phyloP scores from a whole-genome alignment of 2,888 invertebrate genomes.

The Mechanitis mazaeus region DNA sequence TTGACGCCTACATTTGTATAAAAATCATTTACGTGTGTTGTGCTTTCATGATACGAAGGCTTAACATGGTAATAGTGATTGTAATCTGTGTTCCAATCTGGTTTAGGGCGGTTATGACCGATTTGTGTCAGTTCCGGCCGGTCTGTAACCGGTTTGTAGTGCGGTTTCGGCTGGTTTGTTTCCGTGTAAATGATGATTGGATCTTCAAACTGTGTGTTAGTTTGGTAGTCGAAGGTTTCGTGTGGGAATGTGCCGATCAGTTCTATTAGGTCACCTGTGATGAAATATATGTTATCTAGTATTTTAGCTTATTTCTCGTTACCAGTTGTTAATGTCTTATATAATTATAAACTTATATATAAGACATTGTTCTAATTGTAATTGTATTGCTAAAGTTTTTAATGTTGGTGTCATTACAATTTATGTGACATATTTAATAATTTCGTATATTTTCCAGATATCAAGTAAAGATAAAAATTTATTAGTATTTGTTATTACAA shows the following conservation, averaged over 20 bases:
- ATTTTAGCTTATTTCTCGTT: neutral
- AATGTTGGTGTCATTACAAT: no score
- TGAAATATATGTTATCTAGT: conserved; percentile 26
- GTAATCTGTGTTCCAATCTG: conserved; percentile 49
- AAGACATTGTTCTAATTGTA: no score
- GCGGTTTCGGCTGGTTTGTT: conserved; percentile 53
- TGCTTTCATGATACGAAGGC: conserved; percentile 68
- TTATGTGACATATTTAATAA: no score
- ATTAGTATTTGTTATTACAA: no score
- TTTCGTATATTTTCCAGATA: no score
- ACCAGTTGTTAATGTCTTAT: no score
- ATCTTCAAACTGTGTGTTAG: conserved; percentile 66
- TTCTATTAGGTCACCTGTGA: conserved; percentile 73
- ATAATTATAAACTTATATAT: no score
- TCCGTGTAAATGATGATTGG: conserved; percentile 72
- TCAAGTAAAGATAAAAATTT: no score
- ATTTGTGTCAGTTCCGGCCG: conserved; percentile 38
- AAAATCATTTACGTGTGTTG: conserved; percentile 49
- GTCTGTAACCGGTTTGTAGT: conserved; percentile 40
- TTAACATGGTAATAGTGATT: conserved; percentile 66
- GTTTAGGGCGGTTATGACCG: conserved; percentile 43
- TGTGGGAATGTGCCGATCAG: conserved; percentile 71
- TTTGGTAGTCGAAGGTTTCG: conserved; percentile 65
- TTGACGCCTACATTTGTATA: conserved; percentile 43
- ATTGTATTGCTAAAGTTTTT: no score